These are phyloP conservation scores for Hymenochirus boettgeri DNA, from an alignment of 2,113 vertebrate genomes.

Conservation along the genomic window DNA sequence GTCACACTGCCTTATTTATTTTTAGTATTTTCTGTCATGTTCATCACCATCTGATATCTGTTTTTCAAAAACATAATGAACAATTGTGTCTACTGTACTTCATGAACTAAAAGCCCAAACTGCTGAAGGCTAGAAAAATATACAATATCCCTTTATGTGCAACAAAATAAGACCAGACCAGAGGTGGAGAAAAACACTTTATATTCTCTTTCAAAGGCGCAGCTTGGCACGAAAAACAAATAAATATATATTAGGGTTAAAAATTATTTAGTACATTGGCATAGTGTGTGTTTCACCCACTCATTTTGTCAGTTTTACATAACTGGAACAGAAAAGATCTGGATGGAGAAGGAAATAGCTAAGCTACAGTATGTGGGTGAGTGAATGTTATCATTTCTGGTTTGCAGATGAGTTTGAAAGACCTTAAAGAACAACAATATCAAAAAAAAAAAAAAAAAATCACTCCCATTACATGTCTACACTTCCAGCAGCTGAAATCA, in stretches of 20 bases:
- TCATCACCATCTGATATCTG: no score
- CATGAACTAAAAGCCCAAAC: neutral
- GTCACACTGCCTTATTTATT: no score
- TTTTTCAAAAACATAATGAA: no score
- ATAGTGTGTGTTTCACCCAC: neutral
- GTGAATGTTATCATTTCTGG: neutral
- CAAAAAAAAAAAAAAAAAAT: no score
- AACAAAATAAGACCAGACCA: neutral
- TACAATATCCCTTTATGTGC: no score
- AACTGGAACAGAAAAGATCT: constrained; percentile 2
- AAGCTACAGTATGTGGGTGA: neutral
- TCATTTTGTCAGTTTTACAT: constrained; percentile 1
- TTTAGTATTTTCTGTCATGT: no score
- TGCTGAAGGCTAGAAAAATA: neutral
- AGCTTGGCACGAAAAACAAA: constrained; percentile 3
- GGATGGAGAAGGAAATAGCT: neutral
- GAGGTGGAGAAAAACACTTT: constrained; percentile 13
- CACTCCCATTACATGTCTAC: no score
- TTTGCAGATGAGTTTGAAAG: neutral
- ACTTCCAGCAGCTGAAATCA: no score
- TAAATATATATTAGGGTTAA: constrained; percentile 23
- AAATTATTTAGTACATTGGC: constrained; percentile 9
- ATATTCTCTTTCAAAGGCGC: constrained; percentile 16
- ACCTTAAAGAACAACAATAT: no score
- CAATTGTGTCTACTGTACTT: no score